A percentile compares a stretch with the other conserved stretches of the same genome.
phyloP scores from a whole-genome alignment of 1,140 invertebrate species.

The Metaphire vulgaris region DNA sequence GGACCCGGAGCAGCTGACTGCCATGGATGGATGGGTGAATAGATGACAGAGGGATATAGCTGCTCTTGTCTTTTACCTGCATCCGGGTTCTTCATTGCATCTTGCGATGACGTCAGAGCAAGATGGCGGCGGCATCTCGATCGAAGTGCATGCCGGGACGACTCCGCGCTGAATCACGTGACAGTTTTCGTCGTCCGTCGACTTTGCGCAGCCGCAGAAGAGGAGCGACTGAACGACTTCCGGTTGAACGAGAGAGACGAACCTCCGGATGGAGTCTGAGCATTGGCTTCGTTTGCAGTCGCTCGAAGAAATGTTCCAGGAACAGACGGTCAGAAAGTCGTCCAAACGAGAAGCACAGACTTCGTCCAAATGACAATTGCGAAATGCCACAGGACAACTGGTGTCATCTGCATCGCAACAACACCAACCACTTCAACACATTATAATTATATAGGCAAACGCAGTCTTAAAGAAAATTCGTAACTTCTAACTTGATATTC shows the following conservation, averaged over 20 bases:
- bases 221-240: background rate
- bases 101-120: constrained; percentile 14
- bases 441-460: too few relatives aligned
- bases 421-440: background rate
- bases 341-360: background rate
- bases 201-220: background rate
- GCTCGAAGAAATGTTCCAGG: background rate
- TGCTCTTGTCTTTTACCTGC: too few relatives aligned
- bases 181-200: constrained; percentile 19
- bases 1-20: too few relatives aligned
- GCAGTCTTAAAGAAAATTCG: too few relatives aligned
- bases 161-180: constrained; percentile 5
- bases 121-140: constrained; percentile 27
- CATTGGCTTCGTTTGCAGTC: background rate
- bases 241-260: background rate
- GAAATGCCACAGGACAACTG: background rate
- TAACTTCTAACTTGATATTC: too few relatives aligned
- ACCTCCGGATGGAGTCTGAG: background rate
- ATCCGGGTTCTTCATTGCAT: constrained; percentile 17
- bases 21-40: too few relatives aligned
- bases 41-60: too few relatives aligned
- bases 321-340: background rate
- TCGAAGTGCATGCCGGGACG: constrained; percentile 22
- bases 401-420: background rate
- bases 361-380: background rate